Conservation (phyloP, 2,113 vertebrate species). For the Heterochromis multidens region DNA sequence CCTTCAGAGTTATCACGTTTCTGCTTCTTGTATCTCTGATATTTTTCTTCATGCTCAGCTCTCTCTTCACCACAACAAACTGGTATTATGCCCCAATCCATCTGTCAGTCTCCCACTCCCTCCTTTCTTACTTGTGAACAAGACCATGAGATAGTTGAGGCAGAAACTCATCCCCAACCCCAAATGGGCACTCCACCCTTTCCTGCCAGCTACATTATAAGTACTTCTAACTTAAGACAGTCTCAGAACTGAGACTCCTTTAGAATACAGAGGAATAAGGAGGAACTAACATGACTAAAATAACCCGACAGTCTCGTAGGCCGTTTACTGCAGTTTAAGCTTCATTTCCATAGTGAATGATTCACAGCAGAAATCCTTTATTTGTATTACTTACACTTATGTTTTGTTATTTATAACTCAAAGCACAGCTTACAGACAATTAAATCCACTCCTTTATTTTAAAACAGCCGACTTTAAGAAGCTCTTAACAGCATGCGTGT, state of each 20-base stretch:
- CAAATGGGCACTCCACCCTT: no score
- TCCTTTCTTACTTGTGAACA: background rate
- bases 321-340: background rate
- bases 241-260: background rate
- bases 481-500: background rate
- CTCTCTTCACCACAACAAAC: background rate
- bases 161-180: background rate
- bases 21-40: background rate
- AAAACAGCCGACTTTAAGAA: background rate
- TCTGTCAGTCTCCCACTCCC: background rate
- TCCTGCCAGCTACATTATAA: no score
- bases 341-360: background rate
- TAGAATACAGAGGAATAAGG: background rate
- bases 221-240: background rate
- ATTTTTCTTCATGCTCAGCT: background rate
- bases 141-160: rapidly evolving
- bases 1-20: background rate
- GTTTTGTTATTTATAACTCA: background rate
- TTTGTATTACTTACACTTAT: background rate
- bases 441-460: background rate
- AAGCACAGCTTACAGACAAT: background rate
- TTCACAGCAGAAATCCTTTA: background rate
- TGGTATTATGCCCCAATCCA: background rate
- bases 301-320: background rate
- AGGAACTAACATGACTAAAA: background rate